phyloP scores from a whole-genome alignment of 2,797 vertebrate species.

The Leptodactylus fallax region DNA sequence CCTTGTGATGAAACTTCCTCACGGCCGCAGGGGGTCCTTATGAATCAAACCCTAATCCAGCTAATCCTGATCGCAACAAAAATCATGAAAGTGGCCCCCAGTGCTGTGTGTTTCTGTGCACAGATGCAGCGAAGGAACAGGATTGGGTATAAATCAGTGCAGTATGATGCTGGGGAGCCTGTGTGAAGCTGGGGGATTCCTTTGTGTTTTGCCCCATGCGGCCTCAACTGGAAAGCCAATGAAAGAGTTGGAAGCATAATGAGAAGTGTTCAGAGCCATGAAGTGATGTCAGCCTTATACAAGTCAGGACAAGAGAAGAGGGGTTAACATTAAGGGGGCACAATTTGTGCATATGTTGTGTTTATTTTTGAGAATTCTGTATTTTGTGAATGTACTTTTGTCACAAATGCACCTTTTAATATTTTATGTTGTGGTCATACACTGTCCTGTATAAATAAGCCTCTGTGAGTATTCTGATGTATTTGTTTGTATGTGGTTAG shows the following conservation, averaged over 20 bases:
- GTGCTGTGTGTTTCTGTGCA: constrained; percentile 72
- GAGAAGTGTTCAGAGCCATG: constrained; percentile 70
- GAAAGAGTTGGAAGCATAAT: constrained; percentile 76
- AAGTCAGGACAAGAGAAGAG: constrained; percentile 79
- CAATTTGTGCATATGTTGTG: neutral
- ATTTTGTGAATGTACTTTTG: neutral
- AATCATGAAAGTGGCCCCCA: constrained; percentile 81
- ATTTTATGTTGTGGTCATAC: neutral
- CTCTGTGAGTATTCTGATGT: neutral
- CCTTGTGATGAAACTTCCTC: constrained; percentile 90
- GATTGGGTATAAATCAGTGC: constrained; percentile 67
- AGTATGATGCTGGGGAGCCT: constrained; percentile 66
- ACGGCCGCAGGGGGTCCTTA: constrained; percentile 88
- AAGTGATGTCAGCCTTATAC: constrained; percentile 83
- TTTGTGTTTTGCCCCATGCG: constrained; percentile 71
- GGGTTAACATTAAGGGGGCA: constrained; percentile 83
- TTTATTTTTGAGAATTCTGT: neutral
- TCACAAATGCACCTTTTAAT: neutral
- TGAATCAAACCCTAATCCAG: constrained; percentile 92
- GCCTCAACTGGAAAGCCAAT: constrained; percentile 81
- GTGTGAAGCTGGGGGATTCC: constrained; percentile 67
- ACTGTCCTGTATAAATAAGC: neutral
- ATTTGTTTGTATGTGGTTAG: constrained; percentile 1
- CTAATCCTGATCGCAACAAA: constrained; percentile 89
- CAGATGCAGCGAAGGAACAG: constrained; percentile 69